phyloP scores from a whole-genome alignment of 1,140 invertebrate species.

The Diabrotica virgifera region DNA sequence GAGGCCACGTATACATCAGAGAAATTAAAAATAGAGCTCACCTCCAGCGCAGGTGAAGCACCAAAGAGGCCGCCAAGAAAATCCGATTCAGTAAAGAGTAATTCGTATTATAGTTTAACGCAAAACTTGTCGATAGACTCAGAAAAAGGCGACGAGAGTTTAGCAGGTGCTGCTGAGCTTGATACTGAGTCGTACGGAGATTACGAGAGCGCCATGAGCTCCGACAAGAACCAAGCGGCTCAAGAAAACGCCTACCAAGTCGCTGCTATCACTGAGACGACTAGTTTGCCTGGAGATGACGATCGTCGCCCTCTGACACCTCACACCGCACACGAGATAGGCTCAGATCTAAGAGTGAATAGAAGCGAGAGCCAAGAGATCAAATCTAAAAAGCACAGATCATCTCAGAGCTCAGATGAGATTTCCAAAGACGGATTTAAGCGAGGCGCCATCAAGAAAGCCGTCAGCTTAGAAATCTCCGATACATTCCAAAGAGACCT shows the following conservation, averaged over 20 bases:
- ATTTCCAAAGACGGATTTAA: slow-evolving; percentile 45
- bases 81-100: slow-evolving; percentile 55
- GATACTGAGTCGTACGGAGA: slow-evolving; percentile 50
- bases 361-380: slow-evolving; percentile 41
- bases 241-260: slow-evolving; percentile 45
- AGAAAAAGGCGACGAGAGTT: slow-evolving; percentile 47
- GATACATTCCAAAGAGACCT: slow-evolving; percentile 46
- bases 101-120: slow-evolving; percentile 46
- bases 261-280: slow-evolving; percentile 43
- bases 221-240: slow-evolving; percentile 47
- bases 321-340: slow-evolving; percentile 46
- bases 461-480: slow-evolving; percentile 37
- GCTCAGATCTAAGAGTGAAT: slow-evolving; percentile 49
- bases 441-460: slow-evolving; percentile 39
- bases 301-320: slow-evolving; percentile 40
- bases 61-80: slow-evolving; percentile 52
- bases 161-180: slow-evolving; percentile 47
- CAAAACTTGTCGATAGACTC: slow-evolving; percentile 46
- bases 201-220: slow-evolving; percentile 61
- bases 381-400: slow-evolving; percentile 46
- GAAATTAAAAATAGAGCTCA: slow-evolving; percentile 46
- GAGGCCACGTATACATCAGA: slow-evolving; percentile 53
- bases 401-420: slow-evolving; percentile 51
- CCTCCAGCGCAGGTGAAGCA: slow-evolving; percentile 36
- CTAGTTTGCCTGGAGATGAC: slow-evolving; percentile 41